phyloP scores from a whole-genome alignment of 2,888 invertebrate genomes.

The Drosophila monieri region DNA sequence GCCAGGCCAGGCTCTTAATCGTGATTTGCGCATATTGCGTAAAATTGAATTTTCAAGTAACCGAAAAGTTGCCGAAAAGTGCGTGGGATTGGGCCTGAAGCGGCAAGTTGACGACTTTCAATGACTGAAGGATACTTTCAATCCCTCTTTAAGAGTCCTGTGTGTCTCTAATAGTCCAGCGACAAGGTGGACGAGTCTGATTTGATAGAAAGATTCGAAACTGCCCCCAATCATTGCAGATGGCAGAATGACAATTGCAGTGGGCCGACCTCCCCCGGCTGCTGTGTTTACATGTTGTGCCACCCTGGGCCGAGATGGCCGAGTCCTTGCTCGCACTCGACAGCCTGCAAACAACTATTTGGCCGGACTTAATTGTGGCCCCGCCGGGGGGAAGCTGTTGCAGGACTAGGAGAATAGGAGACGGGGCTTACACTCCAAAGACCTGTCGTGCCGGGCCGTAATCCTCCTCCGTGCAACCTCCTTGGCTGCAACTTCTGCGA shows the following conservation, averaged over 20 bases:
- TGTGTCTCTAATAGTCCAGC: neutral
- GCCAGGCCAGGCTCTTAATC: conserved; percentile 67
- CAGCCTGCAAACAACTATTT: conserved; percentile 43
- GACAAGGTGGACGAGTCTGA: neutral
- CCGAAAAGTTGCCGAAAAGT: conserved; percentile 37
- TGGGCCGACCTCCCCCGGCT: conserved; percentile 2
- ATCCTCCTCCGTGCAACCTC: conserved; percentile 27
- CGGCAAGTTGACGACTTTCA: conserved; percentile 4
- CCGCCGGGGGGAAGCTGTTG: conserved; percentile 14
- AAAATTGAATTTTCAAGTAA: conserved; percentile 79
- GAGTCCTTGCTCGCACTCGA: conserved; percentile 13
- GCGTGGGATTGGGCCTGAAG: conserved; percentile 1
- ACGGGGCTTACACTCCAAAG: conserved; percentile 62
- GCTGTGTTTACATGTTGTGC: conserved; percentile 32
- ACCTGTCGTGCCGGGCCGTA: conserved; percentile 48
- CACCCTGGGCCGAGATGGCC: conserved; percentile 2
- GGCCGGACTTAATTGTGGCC: conserved; percentile 62
- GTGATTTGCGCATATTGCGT: conserved; percentile 80
- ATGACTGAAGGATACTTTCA: neutral
- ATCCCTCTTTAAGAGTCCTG: neutral
- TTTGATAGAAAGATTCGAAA: neutral
- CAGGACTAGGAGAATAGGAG: neutral
- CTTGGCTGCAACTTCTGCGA: conserved; percentile 18
- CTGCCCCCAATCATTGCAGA: no score
- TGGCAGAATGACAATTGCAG: conserved; percentile 23